Conservation (phyloP, 2,797 vertebrate species). For the Enteromius anoplus region DNA sequence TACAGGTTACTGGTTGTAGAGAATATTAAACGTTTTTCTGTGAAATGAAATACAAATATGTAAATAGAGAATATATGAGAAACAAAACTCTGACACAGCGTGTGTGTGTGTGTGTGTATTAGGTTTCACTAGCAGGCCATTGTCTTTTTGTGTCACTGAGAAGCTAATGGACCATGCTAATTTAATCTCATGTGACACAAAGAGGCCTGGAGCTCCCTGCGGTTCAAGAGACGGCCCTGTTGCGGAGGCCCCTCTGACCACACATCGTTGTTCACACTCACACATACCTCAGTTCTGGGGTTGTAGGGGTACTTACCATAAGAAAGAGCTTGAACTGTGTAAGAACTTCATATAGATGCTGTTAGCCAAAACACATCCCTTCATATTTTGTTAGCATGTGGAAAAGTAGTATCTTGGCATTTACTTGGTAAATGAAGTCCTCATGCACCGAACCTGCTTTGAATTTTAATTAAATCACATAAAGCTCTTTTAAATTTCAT, state of each 20-base stretch:
- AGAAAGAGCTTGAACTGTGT: background rate
- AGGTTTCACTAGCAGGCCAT: constrained; percentile 31
- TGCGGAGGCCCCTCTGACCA: constrained; percentile 34
- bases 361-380: background rate
- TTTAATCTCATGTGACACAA: constrained; percentile 60
- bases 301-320: background rate
- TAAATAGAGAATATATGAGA: background rate
- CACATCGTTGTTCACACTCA: constrained; percentile 36
- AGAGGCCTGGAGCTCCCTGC: constrained; percentile 34
- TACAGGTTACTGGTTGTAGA: too few relatives aligned
- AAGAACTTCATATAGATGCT: background rate
- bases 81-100: constrained; percentile 14
- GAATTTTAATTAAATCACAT: background rate
- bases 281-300: background rate
- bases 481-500: background rate
- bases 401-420: background rate
- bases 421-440: background rate
- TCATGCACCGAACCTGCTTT: background rate
- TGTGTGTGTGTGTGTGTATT: constrained; percentile 9
- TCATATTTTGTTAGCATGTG: background rate
- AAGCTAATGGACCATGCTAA: constrained; percentile 58
- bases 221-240: constrained; percentile 36
- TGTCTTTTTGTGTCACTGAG: constrained; percentile 50
- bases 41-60: background rate
- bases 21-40: background rate